Base-by-base conservation (phyloP, 1,140 invertebrate species). In the Araneus ventricosus region DNA sequence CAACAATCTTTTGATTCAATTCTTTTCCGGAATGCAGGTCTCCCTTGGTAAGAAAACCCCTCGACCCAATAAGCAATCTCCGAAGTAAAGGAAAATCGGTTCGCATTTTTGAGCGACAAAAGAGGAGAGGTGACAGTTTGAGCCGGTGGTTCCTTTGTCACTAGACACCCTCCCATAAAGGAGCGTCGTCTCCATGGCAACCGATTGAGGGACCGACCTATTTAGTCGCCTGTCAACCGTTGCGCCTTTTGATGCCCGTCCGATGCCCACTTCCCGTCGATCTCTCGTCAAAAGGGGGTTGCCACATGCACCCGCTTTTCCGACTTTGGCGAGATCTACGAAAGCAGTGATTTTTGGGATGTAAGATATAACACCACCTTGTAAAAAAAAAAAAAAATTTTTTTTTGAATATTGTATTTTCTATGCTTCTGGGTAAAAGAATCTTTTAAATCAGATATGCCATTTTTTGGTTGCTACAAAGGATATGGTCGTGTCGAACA, bases 201-300 rank as follows among this genome's bases (percentile, higher is more conserved):
- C 91, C 34, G 91, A 93, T 88, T 93, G 91, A 93, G 91, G 91
- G 82, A 88, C 91, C 91, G 91, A 93, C 91, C 91, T 93, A 88
- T 93, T 93, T 93, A 93, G 91, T 93, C 91, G 91, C 91, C 91
- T 88, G 91, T 93, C 91, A 93, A 93, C 84, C 85, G 84, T 75
- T 88, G 91, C 91, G 80, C 90, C 90, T 88, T 93, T 93, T 93
- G 63, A 93, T 70, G 91, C 90, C 67, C 67, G 41, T 41, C 63
- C 82, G 90, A 85, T 92, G 91, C 85, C 91, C 84, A 93, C 91
- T 93, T 93, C 91, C 91, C 90, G 90, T 92, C 82, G 80, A 79
- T 90, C 52, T 41, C 34, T 67, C 45, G 45, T 89, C 67, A 30
- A 27, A 52, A n/a, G 7, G 34, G 82, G 90, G 80, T 85, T 92